Evolutionary conservation across 2,113 vertebrate genomes (phyloP), one percentile per base, ranked within the genome.

Genomic region (Brevimyrus niger): DNA sequence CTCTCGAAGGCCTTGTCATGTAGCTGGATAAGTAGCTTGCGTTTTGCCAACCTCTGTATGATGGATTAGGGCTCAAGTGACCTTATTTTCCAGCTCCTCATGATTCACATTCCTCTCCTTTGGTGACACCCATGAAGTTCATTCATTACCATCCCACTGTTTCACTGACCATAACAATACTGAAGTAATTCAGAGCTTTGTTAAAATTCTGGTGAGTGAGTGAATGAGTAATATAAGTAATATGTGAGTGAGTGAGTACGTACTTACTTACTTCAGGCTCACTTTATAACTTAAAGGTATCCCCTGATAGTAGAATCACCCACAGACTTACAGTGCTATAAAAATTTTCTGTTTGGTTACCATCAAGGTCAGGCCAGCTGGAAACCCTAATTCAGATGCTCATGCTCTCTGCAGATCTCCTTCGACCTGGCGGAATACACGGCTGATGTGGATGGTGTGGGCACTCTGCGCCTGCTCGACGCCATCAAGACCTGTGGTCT

Each of bases 401-500:
- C 19, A 8, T 84, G 42, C 44, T n/a, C 82, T 3, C n/a, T 17
- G 3, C 86, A 99, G 98, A 97, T 99, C 93, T 99, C 98, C 42
- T 99, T 99, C 0, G 98, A 99, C 89, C 93, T 99, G 92, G 98
- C 98, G 0, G 98, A 99, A 90, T 99, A 99, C 90, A 99, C 98
- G 0, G 98, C 98, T 0, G 97, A 99, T 0, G 98, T 99, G 88
- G 98, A 99, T 3, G 98, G 98, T 0, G 95, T 99, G 46, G 98
- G 98, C 4, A 99, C 98, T 2, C 94, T 99, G 80, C 96, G 98
- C 11, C 96, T 99, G 86, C 92, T 99, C 91, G 98, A 99, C 90
- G 98, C 98, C 42, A 94, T 99, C 47, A 99, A 99, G 95, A 99
- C 98, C 0, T 99, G 98, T 65, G 97, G 97, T 86, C 96, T 99